Evolutionary conservation across 2,888 invertebrate genomes (phyloP).

Genomic region (Augochlorella aurata): DNA sequence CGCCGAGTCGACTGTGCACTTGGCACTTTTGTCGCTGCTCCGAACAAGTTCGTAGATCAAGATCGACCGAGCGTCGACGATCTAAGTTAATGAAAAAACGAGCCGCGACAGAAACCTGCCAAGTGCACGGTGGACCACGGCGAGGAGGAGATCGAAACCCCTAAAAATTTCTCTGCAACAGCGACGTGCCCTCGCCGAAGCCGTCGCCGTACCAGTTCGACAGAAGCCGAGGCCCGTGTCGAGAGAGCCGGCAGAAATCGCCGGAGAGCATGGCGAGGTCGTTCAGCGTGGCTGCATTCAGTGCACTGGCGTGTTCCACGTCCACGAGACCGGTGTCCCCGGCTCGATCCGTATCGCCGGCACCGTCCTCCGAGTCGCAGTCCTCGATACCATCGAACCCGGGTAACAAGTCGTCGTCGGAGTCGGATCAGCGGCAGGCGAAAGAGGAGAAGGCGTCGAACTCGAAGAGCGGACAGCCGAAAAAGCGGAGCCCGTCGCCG

Average conservation of each 20-base stretch:
- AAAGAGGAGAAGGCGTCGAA: conserved; percentile 22
- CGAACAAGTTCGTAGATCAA: neutral
- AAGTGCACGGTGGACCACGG: neutral
- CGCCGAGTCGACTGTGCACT: neutral
- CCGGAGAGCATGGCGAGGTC: conserved; percentile 42
- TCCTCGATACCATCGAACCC: conserved; percentile 45
- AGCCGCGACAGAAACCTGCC: neutral
- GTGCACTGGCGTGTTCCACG: conserved; percentile 33
- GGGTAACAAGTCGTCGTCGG: conserved; percentile 25
- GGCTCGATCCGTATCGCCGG: conserved; percentile 55
- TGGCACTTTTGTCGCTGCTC: neutral
- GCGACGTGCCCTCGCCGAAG: conserved; percentile 49
- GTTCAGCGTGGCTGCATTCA: conserved; percentile 57
- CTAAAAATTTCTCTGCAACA: conserved; percentile 10
- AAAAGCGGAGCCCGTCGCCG: neutral
- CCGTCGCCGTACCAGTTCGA: conserved; percentile 44
- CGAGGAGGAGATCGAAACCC: too few relatives aligned
- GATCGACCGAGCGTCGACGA: neutral
- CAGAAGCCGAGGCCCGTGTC: conserved; percentile 10
- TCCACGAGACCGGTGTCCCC: conserved; percentile 49
- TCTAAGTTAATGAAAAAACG: too few relatives aligned
- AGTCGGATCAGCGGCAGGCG: conserved; percentile 22
- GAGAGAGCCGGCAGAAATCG: conserved; percentile 26
- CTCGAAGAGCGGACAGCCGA: neutral
- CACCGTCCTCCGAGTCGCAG: conserved; percentile 48